Conservation (phyloP, 2,888 invertebrate genomes). For the Flabesymbios commensalis region DNA sequence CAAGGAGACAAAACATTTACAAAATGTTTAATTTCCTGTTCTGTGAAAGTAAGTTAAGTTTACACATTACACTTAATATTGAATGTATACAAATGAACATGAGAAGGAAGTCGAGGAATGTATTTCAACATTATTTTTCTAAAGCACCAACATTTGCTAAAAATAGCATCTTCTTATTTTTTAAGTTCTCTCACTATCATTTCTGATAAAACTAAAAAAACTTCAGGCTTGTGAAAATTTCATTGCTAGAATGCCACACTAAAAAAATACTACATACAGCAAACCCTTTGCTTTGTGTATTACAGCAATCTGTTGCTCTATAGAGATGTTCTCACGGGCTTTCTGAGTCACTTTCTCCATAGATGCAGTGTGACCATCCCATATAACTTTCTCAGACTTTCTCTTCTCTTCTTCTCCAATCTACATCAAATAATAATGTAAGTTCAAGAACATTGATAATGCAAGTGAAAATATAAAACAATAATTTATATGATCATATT, state of each 20-base stretch:
- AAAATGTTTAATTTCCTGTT: too few species aligned
- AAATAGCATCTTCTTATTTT: too few species aligned
- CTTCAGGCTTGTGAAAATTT: background rate
- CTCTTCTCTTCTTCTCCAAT: slow-evolving; percentile 64
- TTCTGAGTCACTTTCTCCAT: slow-evolving; percentile 94
- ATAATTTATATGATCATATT: too few species aligned
- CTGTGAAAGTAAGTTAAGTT: too few species aligned
- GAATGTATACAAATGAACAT: too few species aligned
- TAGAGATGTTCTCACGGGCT: slow-evolving; percentile 90
- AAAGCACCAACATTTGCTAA: too few species aligned
- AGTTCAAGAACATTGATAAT: background rate
- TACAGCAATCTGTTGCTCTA: slow-evolving; percentile 96
- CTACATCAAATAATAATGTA: too few species aligned
- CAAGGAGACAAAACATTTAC: too few species aligned
- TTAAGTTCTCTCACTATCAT: background rate
- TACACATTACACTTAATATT: too few species aligned
- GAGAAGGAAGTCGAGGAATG: too few species aligned
- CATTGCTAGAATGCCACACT: background rate
- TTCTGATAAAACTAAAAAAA: background rate
- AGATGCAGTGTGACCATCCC: slow-evolving; percentile 98
- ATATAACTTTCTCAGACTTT: slow-evolving; percentile 87
- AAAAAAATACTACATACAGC: slow-evolving; percentile 61
- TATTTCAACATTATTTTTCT: too few species aligned
- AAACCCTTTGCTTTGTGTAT: slow-evolving; percentile 85
- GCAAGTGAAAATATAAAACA: background rate